Evolutionary conservation across 64 coral and sea anemone genomes (phyloP).

Genomic region (Montipora sp.): DNA sequence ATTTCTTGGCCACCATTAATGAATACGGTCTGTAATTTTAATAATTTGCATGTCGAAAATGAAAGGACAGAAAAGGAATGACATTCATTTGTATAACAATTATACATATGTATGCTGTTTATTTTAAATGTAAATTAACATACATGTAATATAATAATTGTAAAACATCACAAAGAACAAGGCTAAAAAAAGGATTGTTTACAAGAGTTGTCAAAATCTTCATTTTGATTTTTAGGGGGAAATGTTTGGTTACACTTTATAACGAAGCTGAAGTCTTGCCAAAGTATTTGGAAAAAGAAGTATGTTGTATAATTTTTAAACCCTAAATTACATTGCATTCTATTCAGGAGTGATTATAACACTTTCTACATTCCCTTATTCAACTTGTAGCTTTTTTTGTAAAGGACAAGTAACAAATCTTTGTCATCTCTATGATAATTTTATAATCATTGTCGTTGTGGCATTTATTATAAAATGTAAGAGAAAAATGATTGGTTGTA

Average conservation of each 20-base stretch:
- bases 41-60: neutral
- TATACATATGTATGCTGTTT: no score
- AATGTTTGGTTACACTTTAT: conserved; percentile 96
- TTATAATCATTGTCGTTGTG: no score
- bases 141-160: no score
- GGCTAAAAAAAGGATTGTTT: neutral
- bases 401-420: no score
- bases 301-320: conserved; percentile 8
- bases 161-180: no score
- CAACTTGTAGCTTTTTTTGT: neutral
- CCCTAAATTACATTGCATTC: neutral
- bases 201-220: neutral
- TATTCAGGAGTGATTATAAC: neutral
- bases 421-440: no score
- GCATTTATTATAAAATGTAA: no score
- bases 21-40: neutral
- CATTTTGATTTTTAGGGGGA: conserved; percentile 70
- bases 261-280: conserved; percentile 95
- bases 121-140: no score
- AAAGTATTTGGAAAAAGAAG: conserved; percentile 98
- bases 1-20: no score
- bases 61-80: neutral
- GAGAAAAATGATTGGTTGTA: no score
- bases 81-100: neutral
- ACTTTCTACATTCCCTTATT: neutral